Conservation (phyloP, 2,888 invertebrate species). For the Acanthoscelides obtectus region DNA sequence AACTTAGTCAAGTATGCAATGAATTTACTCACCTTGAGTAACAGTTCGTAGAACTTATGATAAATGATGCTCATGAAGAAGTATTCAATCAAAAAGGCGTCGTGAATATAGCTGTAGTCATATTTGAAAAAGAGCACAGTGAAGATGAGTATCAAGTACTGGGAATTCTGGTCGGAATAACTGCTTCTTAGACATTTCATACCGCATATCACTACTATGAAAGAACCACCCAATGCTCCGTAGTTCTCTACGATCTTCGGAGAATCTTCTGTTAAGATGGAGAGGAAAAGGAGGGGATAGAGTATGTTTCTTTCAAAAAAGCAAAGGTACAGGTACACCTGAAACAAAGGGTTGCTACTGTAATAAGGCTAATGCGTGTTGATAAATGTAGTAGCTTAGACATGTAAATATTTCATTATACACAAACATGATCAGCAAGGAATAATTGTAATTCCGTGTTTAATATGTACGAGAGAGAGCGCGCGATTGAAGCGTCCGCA, state of each 20-base stretch:
- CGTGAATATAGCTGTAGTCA: conserved; percentile 72
- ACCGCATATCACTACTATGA: conserved; percentile 82
- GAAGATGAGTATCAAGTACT: conserved; percentile 87
- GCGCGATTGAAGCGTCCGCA: too few relatives aligned
- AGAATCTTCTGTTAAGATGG: conserved; percentile 82
- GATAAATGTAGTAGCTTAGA: too few relatives aligned
- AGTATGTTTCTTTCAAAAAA: conserved; percentile 89
- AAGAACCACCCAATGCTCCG: conserved; percentile 71
- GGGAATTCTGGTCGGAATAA: conserved; percentile 86
- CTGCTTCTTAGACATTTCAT: conserved; percentile 85
- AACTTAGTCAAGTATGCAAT: too few relatives aligned
- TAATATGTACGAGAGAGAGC: too few relatives aligned
- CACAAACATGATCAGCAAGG: too few relatives aligned
- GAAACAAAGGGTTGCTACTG: conserved; percentile 27
- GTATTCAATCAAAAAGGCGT: conserved; percentile 89
- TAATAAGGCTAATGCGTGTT: too few relatives aligned
- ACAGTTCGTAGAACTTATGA: conserved; percentile 85
- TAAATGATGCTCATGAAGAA: conserved; percentile 86
- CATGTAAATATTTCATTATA: too few relatives aligned
- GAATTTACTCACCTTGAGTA: conserved; percentile 69
- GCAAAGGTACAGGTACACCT: conserved; percentile 81
- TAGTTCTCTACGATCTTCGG: conserved; percentile 71
- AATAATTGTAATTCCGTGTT: too few relatives aligned
- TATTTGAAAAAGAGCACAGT: conserved; percentile 83
- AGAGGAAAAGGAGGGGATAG: conserved; percentile 87